Evolutionary conservation across 1,140 invertebrate genomes (phyloP).

Genomic region (Drosophila quadrilineata): DNA sequence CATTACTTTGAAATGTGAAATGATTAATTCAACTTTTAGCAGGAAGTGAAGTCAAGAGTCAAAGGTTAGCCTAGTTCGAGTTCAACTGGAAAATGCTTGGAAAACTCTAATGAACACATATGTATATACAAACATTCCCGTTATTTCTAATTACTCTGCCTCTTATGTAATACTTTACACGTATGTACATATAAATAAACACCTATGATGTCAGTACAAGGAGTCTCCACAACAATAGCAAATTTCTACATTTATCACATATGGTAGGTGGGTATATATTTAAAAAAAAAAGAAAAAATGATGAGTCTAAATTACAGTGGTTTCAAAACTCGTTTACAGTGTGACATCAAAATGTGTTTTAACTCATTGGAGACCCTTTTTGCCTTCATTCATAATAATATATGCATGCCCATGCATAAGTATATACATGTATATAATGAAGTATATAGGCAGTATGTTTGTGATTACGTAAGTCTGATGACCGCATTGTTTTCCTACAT

Average conservation of each 20-base stretch:
- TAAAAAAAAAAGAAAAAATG: no score
- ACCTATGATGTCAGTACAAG: constrained; percentile 28
- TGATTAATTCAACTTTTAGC: constrained; percentile 6
- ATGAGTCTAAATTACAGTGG: constrained; percentile 14
- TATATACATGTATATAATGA: not conserved
- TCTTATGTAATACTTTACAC: not conserved
- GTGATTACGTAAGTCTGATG: constrained; percentile 63
- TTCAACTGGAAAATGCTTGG: not conserved
- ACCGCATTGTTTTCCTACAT: constrained; percentile 54
- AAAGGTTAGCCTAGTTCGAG: not conserved
- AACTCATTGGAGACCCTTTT: constrained; percentile 65
- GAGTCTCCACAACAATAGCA: not conserved
- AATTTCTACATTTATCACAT: no score
- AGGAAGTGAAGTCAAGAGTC: constrained; percentile 5
- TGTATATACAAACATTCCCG: not conserved
- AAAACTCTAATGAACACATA: not conserved
- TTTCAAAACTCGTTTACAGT: constrained; percentile 20
- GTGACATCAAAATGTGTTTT: constrained; percentile 60
- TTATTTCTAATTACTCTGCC: constrained; percentile 8
- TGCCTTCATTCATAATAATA: not conserved
- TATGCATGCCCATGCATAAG: not conserved
- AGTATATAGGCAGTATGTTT: not conserved
- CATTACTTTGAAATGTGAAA: constrained; percentile 5
- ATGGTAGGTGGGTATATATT: no score
- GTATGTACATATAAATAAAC: not conserved